Percentiles rank a stretch among this genome's conserved stretches.
Evolutionary conservation across 2,113 vertebrate genomes (phyloP).

Genomic region (Tychaedon coryphoeus): DNA sequence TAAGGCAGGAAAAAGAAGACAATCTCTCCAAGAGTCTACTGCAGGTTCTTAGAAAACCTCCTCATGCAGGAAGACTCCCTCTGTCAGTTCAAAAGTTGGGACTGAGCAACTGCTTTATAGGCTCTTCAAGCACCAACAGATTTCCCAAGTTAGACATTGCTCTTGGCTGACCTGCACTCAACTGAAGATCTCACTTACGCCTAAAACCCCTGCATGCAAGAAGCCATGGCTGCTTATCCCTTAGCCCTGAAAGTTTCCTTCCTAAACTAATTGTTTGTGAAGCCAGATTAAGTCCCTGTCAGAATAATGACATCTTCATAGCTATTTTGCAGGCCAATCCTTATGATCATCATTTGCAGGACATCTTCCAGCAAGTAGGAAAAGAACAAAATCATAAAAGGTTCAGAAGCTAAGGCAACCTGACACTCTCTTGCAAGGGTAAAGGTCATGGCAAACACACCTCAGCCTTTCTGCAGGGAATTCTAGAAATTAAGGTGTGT

Average conservation of each 20-base stretch:
- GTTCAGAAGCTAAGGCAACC: background rate
- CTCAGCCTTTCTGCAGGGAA: background rate
- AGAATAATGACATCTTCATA: background rate
- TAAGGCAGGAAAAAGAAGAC: background rate
- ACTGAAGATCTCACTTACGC: background rate
- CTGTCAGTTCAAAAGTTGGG: background rate
- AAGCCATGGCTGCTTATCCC: background rate
- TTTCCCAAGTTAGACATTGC: background rate
- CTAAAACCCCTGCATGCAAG: background rate
- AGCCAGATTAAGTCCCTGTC: background rate
- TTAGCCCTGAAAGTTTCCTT: background rate
- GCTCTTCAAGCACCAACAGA: background rate
- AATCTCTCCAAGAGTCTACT: background rate
- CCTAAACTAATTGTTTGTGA: background rate
- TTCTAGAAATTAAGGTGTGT: background rate
- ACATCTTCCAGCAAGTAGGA: background rate
- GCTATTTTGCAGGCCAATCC: background rate
- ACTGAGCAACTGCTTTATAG: background rate
- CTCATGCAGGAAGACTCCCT: background rate
- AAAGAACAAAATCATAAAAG: background rate
- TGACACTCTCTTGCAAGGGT: background rate
- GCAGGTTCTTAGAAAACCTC: background rate
- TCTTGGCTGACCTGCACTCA: background rate
- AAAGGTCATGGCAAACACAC: background rate
- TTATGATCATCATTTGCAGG: background rate